phyloP scores from a whole-genome alignment of 2,797 vertebrate genomes.

The Mormyrus proboscirostris region DNA sequence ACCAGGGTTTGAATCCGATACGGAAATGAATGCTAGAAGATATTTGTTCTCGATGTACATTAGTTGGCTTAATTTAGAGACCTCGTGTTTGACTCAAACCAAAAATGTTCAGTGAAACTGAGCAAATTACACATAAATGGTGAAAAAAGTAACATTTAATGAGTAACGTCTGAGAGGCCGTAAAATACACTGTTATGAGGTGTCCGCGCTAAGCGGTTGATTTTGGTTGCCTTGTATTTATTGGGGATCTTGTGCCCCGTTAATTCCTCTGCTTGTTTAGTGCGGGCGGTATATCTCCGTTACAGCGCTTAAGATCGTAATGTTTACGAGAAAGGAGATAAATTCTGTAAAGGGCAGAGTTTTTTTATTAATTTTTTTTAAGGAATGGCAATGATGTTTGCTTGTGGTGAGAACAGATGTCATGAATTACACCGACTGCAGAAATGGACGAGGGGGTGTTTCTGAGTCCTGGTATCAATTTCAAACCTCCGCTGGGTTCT shows the following conservation, averaged over 20 bases:
- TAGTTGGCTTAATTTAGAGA: neutral
- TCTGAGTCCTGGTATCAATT: conserved; percentile 6
- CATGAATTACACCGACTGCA: conserved; percentile 5
- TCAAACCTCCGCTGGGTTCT: conserved; percentile 1
- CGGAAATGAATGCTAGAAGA: neutral
- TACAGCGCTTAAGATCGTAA: neutral
- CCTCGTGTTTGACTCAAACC: neutral
- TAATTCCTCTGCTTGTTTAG: neutral
- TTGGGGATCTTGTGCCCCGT: neutral
- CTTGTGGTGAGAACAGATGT: conserved; percentile 14
- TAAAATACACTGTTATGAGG: neutral
- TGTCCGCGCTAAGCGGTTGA: neutral
- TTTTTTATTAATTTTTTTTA: neutral
- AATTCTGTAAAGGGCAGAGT: neutral
- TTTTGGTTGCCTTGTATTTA: neutral
- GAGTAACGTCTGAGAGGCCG: neutral
- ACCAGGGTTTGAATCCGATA: neutral
- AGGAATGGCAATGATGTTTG: neutral
- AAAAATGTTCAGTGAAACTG: neutral
- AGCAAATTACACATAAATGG: neutral
- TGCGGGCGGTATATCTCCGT: neutral
- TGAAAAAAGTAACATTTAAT: neutral
- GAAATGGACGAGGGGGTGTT: neutral
- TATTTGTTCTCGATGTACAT: neutral
- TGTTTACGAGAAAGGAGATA: neutral